Base-by-base conservation (phyloP, 30 jellyfish, hydroid and myxozoan species). In the Hydractinia echinata region DNA sequence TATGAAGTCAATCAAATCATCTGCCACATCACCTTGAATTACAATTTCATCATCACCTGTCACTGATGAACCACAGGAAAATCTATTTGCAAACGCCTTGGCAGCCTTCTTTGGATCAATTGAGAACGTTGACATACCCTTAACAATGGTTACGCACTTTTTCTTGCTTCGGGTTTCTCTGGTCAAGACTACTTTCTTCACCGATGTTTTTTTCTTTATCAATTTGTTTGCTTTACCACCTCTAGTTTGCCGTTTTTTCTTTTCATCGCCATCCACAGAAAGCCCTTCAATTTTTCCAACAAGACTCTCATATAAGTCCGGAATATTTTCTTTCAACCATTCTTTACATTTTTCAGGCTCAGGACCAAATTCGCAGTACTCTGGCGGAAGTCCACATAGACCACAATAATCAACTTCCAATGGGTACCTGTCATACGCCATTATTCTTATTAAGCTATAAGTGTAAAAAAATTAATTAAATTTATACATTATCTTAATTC, bases 51-150 rank as follows among this genome's bases (percentile, higher is more conserved):
- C 97, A 52, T 88, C 96, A 50, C 96, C 99, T 14, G 99, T 94
- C 18, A 94, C 99, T 7, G 99, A 94, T 15, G 99, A 88, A 54
- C 99, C 99, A 82, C 99, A 94, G 11, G 99, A 94, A 61, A 94
- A 94, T 77, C 81, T 88, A 61, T 88, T 94, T n/a, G 99, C 96
- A 79, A 94, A 94, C 15, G 88, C 84, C 79, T 94, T 94, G 44
- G 99, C 95, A 4, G 99, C 99, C 74, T 94, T 94, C 62, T 94
- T 94, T 76, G 89, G 77, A 58, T 94, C 99, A 51, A 94, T 94
- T 52, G 85, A 93, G 73, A 88, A 94, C 30, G 96, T 88, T 66
- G 92, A 54, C 5, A 94, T 95, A 5, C 99, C 99, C 73, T 79
- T 83, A 20, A 94, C 91, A 16, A 88, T 81, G 48, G 99, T 94